Conservation (phyloP, 2,888 invertebrate species). For the Caenorhabditis becei region DNA sequence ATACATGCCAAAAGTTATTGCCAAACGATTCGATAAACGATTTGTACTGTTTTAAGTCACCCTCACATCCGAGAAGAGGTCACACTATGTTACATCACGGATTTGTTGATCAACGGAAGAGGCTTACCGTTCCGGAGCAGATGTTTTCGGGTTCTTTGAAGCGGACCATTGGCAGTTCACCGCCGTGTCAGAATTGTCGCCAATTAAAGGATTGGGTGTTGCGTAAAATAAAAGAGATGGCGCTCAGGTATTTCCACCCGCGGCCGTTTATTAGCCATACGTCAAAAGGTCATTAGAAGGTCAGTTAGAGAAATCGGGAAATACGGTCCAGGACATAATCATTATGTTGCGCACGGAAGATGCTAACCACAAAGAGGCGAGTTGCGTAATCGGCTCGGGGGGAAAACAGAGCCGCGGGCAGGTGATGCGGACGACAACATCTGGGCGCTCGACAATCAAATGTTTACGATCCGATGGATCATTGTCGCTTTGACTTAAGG, state of each 20-base stretch:
- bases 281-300: slow-evolving; percentile 57
- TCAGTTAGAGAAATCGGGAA: slow-evolving; percentile 44
- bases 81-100: not conserved
- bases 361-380: slow-evolving; percentile 30
- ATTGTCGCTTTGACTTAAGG: slow-evolving; percentile 35
- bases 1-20: slow-evolving; percentile 28
- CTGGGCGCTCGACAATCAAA: slow-evolving; percentile 59
- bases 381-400: slow-evolving; percentile 52
- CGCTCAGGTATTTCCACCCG: slow-evolving; percentile 43
- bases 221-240: slow-evolving; percentile 31
- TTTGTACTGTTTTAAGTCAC: not conserved
- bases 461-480: slow-evolving; percentile 61
- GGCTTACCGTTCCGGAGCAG: slow-evolving; percentile 44
- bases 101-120: slow-evolving; percentile 41
- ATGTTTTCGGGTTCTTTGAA: slow-evolving; percentile 45
- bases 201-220: slow-evolving; percentile 59
- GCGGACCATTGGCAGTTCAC: slow-evolving; percentile 6
- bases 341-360: slow-evolving; percentile 44
- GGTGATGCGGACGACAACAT: slow-evolving; percentile 55
- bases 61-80: not conserved
- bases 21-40: too few species aligned
- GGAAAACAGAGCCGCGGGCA: slow-evolving; percentile 39
- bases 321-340: slow-evolving; percentile 49
- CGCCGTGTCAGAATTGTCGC: slow-evolving; percentile 38
- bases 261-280: slow-evolving; percentile 52